phyloP scores from a whole-genome alignment of 2,113 vertebrate genomes.

The Dendropsophus ebraccatus region DNA sequence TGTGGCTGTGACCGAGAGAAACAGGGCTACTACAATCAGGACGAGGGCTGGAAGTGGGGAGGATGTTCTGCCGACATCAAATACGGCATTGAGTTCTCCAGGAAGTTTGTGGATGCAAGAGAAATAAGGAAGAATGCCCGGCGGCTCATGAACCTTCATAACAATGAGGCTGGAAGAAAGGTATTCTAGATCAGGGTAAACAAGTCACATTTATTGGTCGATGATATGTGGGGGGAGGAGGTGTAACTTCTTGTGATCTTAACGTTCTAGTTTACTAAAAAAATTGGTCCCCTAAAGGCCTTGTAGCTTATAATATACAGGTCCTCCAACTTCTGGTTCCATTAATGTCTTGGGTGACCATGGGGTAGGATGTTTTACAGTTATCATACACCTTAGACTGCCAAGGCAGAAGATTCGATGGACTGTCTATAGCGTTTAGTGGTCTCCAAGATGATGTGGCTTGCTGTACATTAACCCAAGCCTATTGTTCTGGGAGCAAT shows the following conservation, averaged over 20 bases:
- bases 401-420: too few relatives aligned
- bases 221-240: neutral
- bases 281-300: too few relatives aligned
- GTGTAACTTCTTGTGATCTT: neutral
- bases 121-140: conserved; percentile 97
- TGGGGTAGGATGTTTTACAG: too few relatives aligned
- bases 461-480: too few relatives aligned
- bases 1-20: conserved; percentile 97
- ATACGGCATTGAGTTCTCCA: conserved; percentile 96
- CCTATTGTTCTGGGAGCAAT: too few relatives aligned
- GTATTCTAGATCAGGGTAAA: conserved; percentile 73
- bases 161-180: conserved; percentile 98
- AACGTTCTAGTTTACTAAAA: neutral
- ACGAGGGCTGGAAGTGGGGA: conserved; percentile 99
- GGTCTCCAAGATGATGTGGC: too few relatives aligned
- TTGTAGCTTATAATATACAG: too few relatives aligned
- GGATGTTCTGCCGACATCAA: conserved; percentile 96
- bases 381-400: too few relatives aligned
- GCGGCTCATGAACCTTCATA: conserved; percentile 98
- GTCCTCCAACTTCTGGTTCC: too few relatives aligned
- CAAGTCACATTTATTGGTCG: conserved; percentile 35
- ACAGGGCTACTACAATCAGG: conserved; percentile 95
- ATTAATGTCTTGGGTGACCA: too few relatives aligned
- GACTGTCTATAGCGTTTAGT: too few relatives aligned
- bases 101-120: conserved; percentile 93